These are phyloP conservation scores for Cremastinae sp. DNA, from an alignment of 2,888 invertebrate genomes.

Conservation along the genomic window DNA sequence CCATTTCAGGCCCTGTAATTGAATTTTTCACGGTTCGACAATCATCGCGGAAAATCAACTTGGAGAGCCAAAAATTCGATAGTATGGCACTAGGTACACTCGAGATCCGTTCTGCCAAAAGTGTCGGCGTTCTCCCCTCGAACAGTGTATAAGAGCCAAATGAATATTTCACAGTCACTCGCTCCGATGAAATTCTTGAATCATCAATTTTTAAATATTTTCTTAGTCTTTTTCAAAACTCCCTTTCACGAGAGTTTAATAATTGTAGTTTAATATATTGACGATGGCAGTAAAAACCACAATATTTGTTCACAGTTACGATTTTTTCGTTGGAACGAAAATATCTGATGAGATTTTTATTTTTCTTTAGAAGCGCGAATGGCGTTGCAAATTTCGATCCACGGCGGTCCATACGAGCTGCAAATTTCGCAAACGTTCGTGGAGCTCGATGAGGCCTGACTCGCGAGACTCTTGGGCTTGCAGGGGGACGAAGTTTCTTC, in stretches of 20 bases:
- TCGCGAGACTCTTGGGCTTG: conserved; percentile 73
- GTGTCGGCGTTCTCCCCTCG: too few species aligned
- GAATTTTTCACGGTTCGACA: too few species aligned
- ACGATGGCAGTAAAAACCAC: too few species aligned
- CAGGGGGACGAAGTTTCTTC: conserved; percentile 71
- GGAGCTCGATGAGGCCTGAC: conserved; percentile 77
- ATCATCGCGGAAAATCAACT: too few species aligned
- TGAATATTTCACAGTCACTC: background rate
- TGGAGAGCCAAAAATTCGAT: too few species aligned
- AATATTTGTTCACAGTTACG: background rate
- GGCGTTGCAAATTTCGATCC: conserved; percentile 82
- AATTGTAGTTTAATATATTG: too few species aligned
- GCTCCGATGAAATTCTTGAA: background rate
- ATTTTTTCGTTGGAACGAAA: background rate
- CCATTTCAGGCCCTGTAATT: too few species aligned
- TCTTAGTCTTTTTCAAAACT: background rate
- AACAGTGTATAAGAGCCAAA: too few species aligned
- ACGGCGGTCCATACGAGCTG: conserved; percentile 82
- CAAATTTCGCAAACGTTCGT: conserved; percentile 80
- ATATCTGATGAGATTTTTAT: conserved; percentile 59
- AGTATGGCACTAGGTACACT: too few species aligned
- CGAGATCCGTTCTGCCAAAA: too few species aligned
- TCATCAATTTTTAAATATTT: too few species aligned
- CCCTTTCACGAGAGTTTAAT: too few species aligned
- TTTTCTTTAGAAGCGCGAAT: conserved; percentile 80